Conservation (phyloP, 2,113 vertebrate genomes). For the Promerops cafer region DNA sequence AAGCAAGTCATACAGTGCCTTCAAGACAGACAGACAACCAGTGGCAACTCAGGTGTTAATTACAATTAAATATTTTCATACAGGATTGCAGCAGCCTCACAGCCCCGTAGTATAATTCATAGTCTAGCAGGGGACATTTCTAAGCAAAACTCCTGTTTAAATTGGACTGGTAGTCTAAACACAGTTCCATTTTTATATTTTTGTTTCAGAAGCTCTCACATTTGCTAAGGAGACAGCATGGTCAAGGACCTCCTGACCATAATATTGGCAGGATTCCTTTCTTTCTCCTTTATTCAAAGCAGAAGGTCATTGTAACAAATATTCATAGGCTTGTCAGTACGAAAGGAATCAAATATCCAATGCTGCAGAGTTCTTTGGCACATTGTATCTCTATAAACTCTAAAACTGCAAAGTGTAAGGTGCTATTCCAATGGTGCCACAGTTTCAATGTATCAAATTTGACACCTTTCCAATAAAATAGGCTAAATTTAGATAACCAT, state of each 20-base stretch:
- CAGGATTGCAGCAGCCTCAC: neutral
- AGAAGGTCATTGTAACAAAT: neutral
- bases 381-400: neutral
- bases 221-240: neutral
- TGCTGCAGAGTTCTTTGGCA: neutral
- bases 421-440: neutral
- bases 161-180: neutral
- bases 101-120: neutral
- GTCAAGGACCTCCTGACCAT: neutral
- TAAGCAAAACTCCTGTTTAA: neutral
- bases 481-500: slow-evolving; percentile 63
- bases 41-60: neutral
- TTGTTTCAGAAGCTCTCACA: neutral
- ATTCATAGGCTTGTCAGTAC: neutral
- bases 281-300: neutral
- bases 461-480: slow-evolving; percentile 52
- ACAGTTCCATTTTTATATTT: neutral
- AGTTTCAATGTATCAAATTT: slow-evolving; percentile 34
- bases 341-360: neutral
- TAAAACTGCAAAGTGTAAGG: neutral
- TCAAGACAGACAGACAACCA: neutral
- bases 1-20: neutral
- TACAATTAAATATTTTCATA: neutral
- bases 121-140: neutral
- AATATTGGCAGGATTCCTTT: neutral